Percentiles rank a stretch among this genome's conserved stretches.
Conservation (phyloP, 1,140 invertebrate species). For the Hydropsyche tenuis region DNA sequence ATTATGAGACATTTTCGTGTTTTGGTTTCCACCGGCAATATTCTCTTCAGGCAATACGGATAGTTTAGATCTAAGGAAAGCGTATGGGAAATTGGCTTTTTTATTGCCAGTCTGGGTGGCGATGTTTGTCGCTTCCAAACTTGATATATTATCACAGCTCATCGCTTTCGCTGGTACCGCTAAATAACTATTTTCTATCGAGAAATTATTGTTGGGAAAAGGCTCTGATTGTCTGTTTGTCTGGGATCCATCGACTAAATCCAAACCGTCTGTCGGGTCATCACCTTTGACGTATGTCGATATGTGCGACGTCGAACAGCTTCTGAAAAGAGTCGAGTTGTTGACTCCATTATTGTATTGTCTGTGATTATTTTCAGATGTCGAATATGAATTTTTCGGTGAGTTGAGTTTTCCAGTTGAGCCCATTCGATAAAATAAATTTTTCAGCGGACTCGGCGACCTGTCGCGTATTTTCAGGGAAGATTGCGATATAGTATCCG, state of each 20-base stretch:
- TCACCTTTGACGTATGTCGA: constrained; percentile 79
- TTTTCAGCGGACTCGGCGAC: constrained; percentile 72
- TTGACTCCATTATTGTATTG: constrained; percentile 63
- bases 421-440: constrained; percentile 76
- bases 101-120: constrained; percentile 57
- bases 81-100: constrained; percentile 77
- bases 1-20: constrained; percentile 54
- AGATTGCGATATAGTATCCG: constrained; percentile 53
- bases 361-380: constrained; percentile 57
- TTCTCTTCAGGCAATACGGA: constrained; percentile 78
- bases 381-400: constrained; percentile 61
- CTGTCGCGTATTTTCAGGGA: constrained; percentile 62
- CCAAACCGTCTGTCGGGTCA: constrained; percentile 78
- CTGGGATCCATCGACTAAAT: constrained; percentile 64
- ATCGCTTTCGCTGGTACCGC: constrained; percentile 65
- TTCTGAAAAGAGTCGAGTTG: constrained; percentile 68
- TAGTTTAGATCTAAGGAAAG: constrained; percentile 76
- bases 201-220: constrained; percentile 52
- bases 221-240: constrained; percentile 53
- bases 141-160: constrained; percentile 69
- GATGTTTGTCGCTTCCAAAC: constrained; percentile 57
- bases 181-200: constrained; percentile 56
- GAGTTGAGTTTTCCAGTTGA: constrained; percentile 77
- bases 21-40: constrained; percentile 61
- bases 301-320: constrained; percentile 77